Percentiles rank a stretch among this genome's conserved stretches.
Conservation (phyloP, 2,888 invertebrate species). For the Parelbella ahira region DNA sequence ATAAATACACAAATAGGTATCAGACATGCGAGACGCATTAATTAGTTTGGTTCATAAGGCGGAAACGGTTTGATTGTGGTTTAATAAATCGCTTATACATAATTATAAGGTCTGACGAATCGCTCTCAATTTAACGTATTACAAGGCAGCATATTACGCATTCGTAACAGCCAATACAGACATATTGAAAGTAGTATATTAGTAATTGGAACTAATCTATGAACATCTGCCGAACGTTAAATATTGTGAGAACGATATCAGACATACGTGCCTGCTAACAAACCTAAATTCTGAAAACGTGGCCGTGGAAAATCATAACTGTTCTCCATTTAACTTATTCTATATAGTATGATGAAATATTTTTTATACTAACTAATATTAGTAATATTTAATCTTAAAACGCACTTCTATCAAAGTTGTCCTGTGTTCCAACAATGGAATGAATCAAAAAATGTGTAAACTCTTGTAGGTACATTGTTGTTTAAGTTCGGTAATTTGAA, state of each 20-base stretch:
- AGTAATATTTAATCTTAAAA: too few relatives aligned
- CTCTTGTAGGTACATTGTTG: too few relatives aligned
- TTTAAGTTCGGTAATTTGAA: too few relatives aligned
- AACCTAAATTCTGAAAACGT: background rate
- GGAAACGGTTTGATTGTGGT: constrained; percentile 10
- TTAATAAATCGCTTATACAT: constrained; percentile 21
- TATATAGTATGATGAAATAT: too few relatives aligned
- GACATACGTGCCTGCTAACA: too few relatives aligned
- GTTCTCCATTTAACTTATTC: too few relatives aligned
- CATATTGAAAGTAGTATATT: constrained; percentile 13
- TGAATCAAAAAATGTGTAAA: too few relatives aligned
- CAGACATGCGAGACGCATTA: background rate
- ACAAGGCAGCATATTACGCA: constrained; percentile 7
- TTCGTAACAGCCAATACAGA: too few relatives aligned
- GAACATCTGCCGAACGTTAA: constrained; percentile 1
- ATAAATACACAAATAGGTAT: constrained; percentile 1
- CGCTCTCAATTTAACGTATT: constrained; percentile 24
- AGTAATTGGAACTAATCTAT: constrained; percentile 22
- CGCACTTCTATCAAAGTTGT: too few relatives aligned
- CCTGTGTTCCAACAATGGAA: too few relatives aligned
- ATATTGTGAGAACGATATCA: constrained; percentile 2
- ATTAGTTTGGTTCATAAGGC: constrained; percentile 6
- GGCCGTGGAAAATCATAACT: too few relatives aligned
- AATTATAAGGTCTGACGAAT: constrained; percentile 27
- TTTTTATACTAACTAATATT: too few relatives aligned